Conservation (phyloP, 2,113 vertebrate species). For the Ellobius talpinus region DNA sequence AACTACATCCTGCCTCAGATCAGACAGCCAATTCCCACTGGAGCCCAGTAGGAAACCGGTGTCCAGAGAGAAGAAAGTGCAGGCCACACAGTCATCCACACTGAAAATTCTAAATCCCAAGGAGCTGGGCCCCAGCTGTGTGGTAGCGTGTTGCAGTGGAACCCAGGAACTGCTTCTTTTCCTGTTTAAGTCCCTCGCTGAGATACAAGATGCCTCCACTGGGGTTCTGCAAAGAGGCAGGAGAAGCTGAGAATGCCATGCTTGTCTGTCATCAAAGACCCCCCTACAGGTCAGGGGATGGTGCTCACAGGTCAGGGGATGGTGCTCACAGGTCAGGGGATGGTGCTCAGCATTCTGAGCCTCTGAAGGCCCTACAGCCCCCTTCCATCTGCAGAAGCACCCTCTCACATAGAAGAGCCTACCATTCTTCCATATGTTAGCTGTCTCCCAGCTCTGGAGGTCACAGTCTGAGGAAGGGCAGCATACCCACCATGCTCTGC, state of each 20-base stretch:
- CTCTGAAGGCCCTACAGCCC: not conserved
- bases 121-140: not conserved
- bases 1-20: fast-evolving
- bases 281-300: not conserved
- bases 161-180: not conserved
- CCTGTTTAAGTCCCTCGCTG: fast-evolving
- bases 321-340: not conserved
- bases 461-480: not conserved
- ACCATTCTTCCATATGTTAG: not conserved
- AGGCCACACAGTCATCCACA: not conserved
- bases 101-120: not conserved
- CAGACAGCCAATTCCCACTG: not conserved
- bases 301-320: not conserved
- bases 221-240: not conserved
- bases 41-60: not conserved
- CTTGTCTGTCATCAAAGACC: not conserved
- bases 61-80: not conserved
- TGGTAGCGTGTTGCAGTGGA: fast-evolving
- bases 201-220: fast-evolving
- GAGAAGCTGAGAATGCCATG: not conserved
- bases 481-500: not conserved
- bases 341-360: not conserved
- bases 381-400: not conserved
- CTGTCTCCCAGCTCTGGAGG: not conserved
- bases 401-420: not conserved